These are phyloP conservation scores for Pissodes strobi DNA, from an alignment of 1,140 invertebrate genomes.

Conservation along the genomic window DNA sequence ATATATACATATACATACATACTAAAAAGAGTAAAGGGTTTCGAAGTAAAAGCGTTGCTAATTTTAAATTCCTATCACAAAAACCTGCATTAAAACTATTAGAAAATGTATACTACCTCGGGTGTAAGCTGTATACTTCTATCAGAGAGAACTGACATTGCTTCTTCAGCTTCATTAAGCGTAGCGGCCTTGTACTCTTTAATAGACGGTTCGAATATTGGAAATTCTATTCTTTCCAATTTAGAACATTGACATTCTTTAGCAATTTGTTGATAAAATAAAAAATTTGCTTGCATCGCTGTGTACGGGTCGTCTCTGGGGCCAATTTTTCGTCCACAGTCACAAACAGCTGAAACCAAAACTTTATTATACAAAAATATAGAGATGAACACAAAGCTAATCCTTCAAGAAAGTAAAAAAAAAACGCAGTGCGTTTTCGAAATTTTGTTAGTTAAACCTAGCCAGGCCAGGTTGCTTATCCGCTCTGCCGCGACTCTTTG, in stretches of 20 bases:
- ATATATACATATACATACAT: no score
- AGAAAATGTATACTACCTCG: conserved; percentile 16
- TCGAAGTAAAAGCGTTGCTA: no score
- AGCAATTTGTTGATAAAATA: conserved; percentile 78
- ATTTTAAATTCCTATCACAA: no score
- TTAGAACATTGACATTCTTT: conserved; percentile 76
- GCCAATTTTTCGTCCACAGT: conserved; percentile 86
- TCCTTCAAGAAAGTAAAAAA: no score
- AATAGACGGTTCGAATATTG: conserved; percentile 82
- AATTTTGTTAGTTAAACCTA: no score
- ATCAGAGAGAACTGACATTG: conserved; percentile 43
- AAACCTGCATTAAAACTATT: neutral
- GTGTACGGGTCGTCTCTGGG: conserved; percentile 88
- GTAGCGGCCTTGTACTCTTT: conserved; percentile 59
- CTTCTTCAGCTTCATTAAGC: conserved; percentile 45
- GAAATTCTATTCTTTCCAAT: conserved; percentile 74
- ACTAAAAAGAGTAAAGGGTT: no score
- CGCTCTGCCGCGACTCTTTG: no score
- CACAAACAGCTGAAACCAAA: conserved; percentile 69
- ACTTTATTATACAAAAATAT: no score
- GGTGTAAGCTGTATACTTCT: conserved; percentile 38
- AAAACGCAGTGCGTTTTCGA: no score
- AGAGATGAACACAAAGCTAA: no score
- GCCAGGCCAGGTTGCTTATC: no score
- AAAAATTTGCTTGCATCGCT: conserved; percentile 81